A percentile compares a stretch with the other conserved stretches of the same genome.
Evolutionary conservation across 2,797 vertebrate species (phyloP).

Genomic region (Psittacula derbiana): DNA sequence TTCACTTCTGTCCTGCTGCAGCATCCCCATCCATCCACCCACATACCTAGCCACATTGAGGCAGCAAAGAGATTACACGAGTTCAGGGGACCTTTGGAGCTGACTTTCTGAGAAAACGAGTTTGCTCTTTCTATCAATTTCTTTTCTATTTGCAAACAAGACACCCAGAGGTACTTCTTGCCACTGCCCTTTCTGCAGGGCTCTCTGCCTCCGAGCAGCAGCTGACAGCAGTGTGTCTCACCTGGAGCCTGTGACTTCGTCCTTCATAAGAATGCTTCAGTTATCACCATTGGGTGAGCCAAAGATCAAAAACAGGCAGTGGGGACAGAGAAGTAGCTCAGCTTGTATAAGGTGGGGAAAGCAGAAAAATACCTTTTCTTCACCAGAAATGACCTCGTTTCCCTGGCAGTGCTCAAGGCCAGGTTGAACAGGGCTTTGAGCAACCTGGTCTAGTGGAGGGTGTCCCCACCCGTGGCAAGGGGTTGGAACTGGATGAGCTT

Average conservation of each 20-base stretch:
- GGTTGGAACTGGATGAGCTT: not conserved
- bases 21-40: conserved; percentile 31
- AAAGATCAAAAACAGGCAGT: not conserved
- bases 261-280: not conserved
- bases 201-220: not conserved
- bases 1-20: conserved; percentile 7
- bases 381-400: not conserved
- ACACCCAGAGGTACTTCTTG: not conserved
- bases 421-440: not conserved
- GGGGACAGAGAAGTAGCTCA: not conserved
- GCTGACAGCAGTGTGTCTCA: not conserved
- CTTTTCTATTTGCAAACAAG: not conserved
- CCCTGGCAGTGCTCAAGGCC: not conserved
- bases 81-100: not conserved
- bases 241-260: not conserved
- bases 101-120: not conserved
- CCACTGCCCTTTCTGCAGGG: not conserved
- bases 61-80: not conserved
- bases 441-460: not conserved
- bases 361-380: not conserved
- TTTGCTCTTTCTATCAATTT: not conserved
- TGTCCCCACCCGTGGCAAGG: not conserved
- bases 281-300: not conserved
- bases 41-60: not conserved
- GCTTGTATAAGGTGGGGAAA: not conserved